A percentile compares a stretch with the other conserved stretches of the same genome.
Conservation (phyloP, 1,140 invertebrate species). For the Portunus trituberculatus region DNA sequence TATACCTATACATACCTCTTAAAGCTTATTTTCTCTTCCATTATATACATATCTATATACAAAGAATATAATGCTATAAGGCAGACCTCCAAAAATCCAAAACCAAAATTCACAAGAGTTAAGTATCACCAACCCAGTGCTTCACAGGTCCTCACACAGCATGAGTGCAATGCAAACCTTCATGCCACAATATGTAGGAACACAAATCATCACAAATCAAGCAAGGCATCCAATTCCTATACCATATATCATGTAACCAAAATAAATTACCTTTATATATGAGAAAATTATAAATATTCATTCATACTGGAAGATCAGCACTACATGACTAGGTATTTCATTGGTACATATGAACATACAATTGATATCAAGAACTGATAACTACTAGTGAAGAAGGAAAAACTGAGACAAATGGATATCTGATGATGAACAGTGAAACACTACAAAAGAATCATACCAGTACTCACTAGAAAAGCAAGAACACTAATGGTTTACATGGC, state of each 20-base stretch:
- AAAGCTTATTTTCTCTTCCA: neutral
- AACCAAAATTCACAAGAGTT: neutral
- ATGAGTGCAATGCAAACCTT: neutral
- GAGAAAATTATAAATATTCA: too few relatives aligned
- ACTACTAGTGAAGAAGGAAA: too few relatives aligned
- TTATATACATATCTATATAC: neutral
- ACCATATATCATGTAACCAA: too few relatives aligned
- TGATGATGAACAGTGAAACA: too few relatives aligned
- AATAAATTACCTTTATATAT: too few relatives aligned
- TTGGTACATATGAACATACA: too few relatives aligned
- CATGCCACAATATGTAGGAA: neutral
- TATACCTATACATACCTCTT: neutral
- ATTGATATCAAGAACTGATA: too few relatives aligned
- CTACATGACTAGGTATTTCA: too few relatives aligned
- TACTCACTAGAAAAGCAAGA: neutral
- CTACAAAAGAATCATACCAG: neutral
- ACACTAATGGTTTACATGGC: constrained; percentile 82
- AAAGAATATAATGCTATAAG: neutral
- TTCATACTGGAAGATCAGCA: too few relatives aligned
- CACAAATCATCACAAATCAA: neutral
- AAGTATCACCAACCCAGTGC: neutral
- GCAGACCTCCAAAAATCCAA: neutral
- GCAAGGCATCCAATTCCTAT: neutral
- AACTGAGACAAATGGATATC: too few relatives aligned
- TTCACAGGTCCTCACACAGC: neutral